Base-by-base conservation (phyloP, 2,888 invertebrate species). In the Camptogramma bilineatum region DNA sequence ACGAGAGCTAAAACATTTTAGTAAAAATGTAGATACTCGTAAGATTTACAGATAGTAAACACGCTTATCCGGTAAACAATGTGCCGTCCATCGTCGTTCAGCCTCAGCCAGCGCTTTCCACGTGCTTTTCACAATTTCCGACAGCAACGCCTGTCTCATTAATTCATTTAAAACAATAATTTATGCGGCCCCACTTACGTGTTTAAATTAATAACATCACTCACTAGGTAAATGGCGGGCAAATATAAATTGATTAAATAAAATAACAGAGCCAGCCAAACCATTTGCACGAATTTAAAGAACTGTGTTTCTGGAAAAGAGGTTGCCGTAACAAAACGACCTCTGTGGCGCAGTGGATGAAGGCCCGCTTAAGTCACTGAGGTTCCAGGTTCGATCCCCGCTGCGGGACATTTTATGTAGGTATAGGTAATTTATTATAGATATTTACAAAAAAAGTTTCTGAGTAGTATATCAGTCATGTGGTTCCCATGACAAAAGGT, bases 131-230 rank as follows among this genome's bases (percentile, higher is more conserved):
- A 47, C 80, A 79, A 77, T 79, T 81, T 78, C 78, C 78, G 75
- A 77, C 76, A 79, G 78, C 78, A 80, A 77, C 82, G 78, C 77
- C 74, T 77, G 79, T 82, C 81, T 82, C 84, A 82, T 84, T 83
- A 81, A 81, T 78, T 76, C 74, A 78, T 77, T 77, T 75, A 71
- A 60, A 66, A 62, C 28, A 64, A 69, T 71, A 55, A 71, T 74
- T 72, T 69, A 76, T 71, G 57, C 55, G 54, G 48, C 42, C 52
- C 56, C 58, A 57, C 34, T 61, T 61, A 66, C 53, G 39, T 52
- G 59, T 64, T 71, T 65, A 67, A 53, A 68, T 67, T 64, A 60
- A 65, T 52, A 68, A 63, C 50, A 63, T 66, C 54, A 44, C 48
- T 70, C 57, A 60, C 59, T 70, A 70, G 52, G 47, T 54, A 51